phyloP scores from a whole-genome alignment of 1,140 invertebrate genomes.

The Xylocopa sonorina region DNA sequence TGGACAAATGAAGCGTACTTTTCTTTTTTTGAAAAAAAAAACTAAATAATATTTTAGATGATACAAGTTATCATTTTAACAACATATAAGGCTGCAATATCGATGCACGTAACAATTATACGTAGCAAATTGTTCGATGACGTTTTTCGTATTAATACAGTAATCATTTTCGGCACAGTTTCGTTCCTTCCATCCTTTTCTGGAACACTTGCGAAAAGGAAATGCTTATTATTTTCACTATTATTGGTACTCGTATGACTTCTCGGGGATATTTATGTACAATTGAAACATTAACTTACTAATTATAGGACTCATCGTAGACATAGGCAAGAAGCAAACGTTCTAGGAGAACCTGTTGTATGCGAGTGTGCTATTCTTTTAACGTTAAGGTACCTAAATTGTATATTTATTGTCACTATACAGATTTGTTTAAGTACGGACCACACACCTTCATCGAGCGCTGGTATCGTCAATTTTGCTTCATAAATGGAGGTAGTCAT shows the following conservation, averaged over 20 bases:
- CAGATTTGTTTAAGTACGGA: constrained; percentile 54
- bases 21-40: neutral
- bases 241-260: constrained; percentile 53
- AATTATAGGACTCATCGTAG: constrained; percentile 51
- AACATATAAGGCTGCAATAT: constrained; percentile 27
- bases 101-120: constrained; percentile 9
- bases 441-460: constrained; percentile 13
- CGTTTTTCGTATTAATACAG: constrained; percentile 8
- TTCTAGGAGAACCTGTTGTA: constrained; percentile 53
- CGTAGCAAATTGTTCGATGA: constrained; percentile 27
- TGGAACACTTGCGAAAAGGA: constrained; percentile 29
- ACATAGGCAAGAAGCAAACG: constrained; percentile 57
- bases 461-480: constrained; percentile 19
- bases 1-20: neutral
- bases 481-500: constrained; percentile 14
- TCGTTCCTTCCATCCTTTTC: constrained; percentile 42
- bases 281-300: constrained; percentile 47
- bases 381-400: constrained; percentile 60
- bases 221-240: constrained; percentile 46
- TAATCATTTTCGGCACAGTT: constrained; percentile 26
- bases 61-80: neutral
- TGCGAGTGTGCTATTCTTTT: constrained; percentile 51
- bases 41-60: neutral
- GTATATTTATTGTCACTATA: constrained; percentile 62
- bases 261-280: constrained; percentile 44